Percentiles rank a stretch among this genome's conserved stretches.
Conservation (phyloP, 2,888 invertebrate species). For the Subacronicta megacephala region DNA sequence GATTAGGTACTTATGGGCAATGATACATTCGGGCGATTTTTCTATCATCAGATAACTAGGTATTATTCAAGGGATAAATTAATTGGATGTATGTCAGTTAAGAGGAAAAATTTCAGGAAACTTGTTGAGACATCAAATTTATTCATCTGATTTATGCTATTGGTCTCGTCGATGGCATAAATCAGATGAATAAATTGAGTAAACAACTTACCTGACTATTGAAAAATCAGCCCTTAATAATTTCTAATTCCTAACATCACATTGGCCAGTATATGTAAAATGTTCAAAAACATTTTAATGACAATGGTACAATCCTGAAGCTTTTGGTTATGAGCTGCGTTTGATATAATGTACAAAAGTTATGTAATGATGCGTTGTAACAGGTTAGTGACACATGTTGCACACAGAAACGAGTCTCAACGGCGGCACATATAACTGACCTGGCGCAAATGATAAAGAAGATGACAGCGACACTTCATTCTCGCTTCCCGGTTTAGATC, state of each 20-base stretch:
- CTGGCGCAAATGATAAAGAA: conserved; percentile 88
- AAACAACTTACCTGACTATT: no score
- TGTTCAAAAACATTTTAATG: conserved; percentile 32
- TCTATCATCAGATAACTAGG: no score
- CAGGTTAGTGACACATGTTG: conserved; percentile 87
- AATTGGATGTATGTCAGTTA: no score
- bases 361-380: conserved; percentile 66
- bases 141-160: no score
- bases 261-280: conserved; percentile 9
- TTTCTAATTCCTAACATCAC: conserved; percentile 14
- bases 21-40: no score
- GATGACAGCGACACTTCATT: conserved; percentile 88
- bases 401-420: conserved; percentile 86
- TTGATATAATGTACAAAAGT: conserved; percentile 56
- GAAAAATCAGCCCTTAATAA: no score
- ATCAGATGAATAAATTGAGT: no score
- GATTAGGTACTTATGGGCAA: neutral
- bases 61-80: no score
- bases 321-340: conserved; percentile 70
- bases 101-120: no score
- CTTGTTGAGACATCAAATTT: no score
- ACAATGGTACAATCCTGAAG: conserved; percentile 61
- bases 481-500: conserved; percentile 87
- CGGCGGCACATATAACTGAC: conserved; percentile 87
- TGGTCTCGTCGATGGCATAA: no score